Conservation (phyloP, 2,113 vertebrate genomes). For the Rutilus rutilus region DNA sequence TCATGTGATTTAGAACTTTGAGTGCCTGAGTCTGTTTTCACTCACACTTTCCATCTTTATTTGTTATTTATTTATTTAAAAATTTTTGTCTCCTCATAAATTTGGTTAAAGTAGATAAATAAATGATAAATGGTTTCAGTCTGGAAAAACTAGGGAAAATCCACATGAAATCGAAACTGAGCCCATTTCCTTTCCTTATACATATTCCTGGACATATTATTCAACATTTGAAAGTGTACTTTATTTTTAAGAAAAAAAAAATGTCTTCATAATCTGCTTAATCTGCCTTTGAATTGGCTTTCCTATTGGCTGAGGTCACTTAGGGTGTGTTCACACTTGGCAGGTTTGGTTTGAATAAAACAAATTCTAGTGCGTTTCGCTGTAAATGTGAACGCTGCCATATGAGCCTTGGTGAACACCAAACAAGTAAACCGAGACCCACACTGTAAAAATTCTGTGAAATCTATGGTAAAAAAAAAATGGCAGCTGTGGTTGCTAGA, state of each 20-base stretch:
- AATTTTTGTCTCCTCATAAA: neutral
- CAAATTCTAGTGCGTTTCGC: too few species aligned
- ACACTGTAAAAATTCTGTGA: too few species aligned
- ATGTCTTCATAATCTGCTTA: neutral
- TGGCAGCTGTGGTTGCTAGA: too few species aligned
- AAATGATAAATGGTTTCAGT: neutral
- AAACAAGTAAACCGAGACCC: too few species aligned
- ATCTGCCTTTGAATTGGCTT: neutral
- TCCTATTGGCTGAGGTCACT: neutral
- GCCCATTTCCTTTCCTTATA: neutral
- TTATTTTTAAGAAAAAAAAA: neutral
- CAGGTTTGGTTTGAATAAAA: too few species aligned
- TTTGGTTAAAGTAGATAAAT: neutral
- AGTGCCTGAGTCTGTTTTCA: neutral
- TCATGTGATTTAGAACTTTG: constrained; percentile 20
- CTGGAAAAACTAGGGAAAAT: neutral
- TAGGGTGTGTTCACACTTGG: too few species aligned
- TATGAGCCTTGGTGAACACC: too few species aligned
- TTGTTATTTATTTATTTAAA: neutral
- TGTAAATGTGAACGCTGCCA: too few species aligned
- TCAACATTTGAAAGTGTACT: neutral
- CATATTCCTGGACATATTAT: neutral
- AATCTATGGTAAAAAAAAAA: too few species aligned
- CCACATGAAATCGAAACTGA: neutral
- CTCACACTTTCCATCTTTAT: neutral